phyloP scores from a whole-genome alignment of 2,888 invertebrate species.

The Amphipoea oculea region DNA sequence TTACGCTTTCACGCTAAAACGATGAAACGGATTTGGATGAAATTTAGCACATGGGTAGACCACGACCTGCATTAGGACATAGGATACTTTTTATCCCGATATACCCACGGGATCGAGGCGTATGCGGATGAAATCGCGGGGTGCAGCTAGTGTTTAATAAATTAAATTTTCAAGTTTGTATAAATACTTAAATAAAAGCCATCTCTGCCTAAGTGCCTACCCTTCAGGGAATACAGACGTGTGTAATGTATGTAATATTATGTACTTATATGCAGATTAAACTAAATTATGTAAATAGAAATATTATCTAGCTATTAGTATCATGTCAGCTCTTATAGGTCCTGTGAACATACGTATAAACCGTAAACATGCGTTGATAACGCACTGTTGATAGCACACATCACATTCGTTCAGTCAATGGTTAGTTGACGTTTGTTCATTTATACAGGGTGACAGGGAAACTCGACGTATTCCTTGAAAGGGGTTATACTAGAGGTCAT shows the following conservation, averaged over 20 bases:
- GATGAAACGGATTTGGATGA: background rate
- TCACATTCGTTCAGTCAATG: background rate
- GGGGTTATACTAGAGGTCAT: background rate
- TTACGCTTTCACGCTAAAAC: background rate
- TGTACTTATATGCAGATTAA: background rate
- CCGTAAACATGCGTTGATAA: constrained; percentile 19
- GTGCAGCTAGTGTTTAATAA: too few species aligned
- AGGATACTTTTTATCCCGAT: background rate
- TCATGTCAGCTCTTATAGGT: background rate
- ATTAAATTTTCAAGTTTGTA: background rate
- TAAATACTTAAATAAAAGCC: background rate
- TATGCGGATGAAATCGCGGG: too few species aligned
- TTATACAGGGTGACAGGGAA: background rate
- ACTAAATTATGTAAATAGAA: constrained; percentile 4
- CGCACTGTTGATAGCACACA: background rate
- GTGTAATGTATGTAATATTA: background rate
- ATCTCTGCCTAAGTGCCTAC: background rate
- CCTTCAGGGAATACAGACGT: background rate
- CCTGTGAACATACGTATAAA: background rate
- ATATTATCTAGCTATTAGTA: constrained; percentile 4
- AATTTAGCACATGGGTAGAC: background rate
- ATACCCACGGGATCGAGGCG: too few species aligned
- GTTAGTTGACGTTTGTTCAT: background rate
- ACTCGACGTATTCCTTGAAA: too few species aligned
- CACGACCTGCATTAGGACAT: background rate